Conservation (phyloP, 2,113 vertebrate species). For the Theristicus caerulescens region DNA sequence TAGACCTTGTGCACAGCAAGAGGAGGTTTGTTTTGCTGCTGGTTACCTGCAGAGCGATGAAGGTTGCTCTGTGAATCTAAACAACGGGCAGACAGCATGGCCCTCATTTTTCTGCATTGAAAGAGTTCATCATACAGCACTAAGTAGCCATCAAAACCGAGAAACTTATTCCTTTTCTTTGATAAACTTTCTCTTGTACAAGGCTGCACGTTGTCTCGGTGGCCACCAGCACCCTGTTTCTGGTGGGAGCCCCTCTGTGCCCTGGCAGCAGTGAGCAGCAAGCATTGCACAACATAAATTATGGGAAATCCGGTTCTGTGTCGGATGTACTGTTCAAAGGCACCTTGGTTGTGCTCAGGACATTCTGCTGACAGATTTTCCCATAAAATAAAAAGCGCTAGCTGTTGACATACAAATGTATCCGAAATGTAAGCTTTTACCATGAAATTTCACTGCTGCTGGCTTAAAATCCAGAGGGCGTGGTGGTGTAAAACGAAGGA, state of each 20-base stretch:
- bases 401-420: neutral
- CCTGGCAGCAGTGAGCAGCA: neutral
- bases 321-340: neutral
- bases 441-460: neutral
- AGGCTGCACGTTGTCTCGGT: neutral
- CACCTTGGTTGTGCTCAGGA: neutral
- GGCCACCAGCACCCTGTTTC: neutral
- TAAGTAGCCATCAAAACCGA: neutral
- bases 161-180: neutral
- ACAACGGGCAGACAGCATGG: fast-evolving
- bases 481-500: neutral
- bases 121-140: neutral
- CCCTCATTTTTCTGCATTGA: neutral
- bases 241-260: neutral
- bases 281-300: neutral
- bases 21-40: conserved; percentile 15
- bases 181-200: neutral
- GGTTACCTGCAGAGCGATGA: neutral
- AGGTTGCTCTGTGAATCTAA: neutral
- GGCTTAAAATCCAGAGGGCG: neutral
- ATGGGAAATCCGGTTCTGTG: neutral
- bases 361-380: neutral
- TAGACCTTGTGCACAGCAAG: neutral
- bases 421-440: neutral
- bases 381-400: neutral